Evolutionary conservation across 2,888 invertebrate genomes (phyloP), one percentile per base, ranked within the genome.

Genomic region (Aproaerema taeniolella): DNA sequence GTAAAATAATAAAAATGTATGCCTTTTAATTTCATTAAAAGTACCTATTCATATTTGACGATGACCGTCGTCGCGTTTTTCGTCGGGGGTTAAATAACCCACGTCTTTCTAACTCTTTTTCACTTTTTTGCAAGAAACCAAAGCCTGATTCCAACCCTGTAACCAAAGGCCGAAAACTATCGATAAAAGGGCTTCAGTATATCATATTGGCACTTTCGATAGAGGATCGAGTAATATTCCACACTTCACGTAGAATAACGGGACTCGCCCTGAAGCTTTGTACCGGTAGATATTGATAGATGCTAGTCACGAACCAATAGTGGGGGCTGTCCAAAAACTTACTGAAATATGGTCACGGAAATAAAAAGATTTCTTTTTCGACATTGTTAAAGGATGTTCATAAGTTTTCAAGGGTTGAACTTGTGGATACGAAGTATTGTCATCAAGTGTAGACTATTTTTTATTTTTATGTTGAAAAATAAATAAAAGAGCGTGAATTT

Each of bases 171-270:
- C 49, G 47, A 41, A 55, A 62, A 62, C 53, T 51, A 55, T 43
- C 69, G 73, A 79, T 79, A 81, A 80, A 77, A 75, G 74, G 65
- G 65, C 58, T 65, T 67, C 59, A 73, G 73, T 20, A 78, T 75
- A 83, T 83, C 82, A 82, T 81, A 83, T 80, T 76, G 82, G 72
- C 80, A 79, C 76, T 80, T 75, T 70, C 65, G 68, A 68, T 63
- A 61, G 61, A 66, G 68, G 61, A 71, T 69, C 70, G 61, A 51
- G 61, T 56, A 62, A 76, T 76, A 75, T 77, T 76, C 77, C 72
- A 64, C 69, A 68, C 67, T 65, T 62, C 70, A 71, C 66, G 64
- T 62, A 65, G 72, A 72, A 73, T 74, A 72, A 58, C 58, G 54
- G 50, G 50, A 55, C 50, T 48, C 55, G 54, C 54, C 52, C 52